A percentile compares a stretch with the other conserved stretches of the same genome.
These are phyloP conservation scores for Cremastinae sp. DNA, from an alignment of 2,888 invertebrate species.

Conservation along the genomic window DNA sequence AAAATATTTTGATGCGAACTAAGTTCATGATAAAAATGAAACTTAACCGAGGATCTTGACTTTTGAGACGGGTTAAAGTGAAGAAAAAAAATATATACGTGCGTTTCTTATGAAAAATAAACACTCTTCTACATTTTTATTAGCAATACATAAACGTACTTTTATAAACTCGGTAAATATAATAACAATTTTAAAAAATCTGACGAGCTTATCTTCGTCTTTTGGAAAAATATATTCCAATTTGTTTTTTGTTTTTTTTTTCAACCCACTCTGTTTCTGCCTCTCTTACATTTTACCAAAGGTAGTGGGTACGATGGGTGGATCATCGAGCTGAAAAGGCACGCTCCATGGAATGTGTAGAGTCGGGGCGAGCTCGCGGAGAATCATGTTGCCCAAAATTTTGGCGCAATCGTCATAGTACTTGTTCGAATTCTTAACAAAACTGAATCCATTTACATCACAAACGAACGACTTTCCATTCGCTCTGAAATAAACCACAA, in stretches of 20 bases:
- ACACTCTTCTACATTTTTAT: conserved; percentile 52
- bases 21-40: no score
- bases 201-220: no score
- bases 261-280: conserved; percentile 6
- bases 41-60: conserved; percentile 20
- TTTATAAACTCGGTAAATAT: conserved; percentile 38
- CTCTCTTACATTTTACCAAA: conserved; percentile 93
- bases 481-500: conserved; percentile 84
- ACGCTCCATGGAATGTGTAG: conserved; percentile 98
- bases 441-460: conserved; percentile 99
- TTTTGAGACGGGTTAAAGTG: conserved; percentile 43
- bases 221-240: not conserved
- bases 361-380: conserved; percentile 96
- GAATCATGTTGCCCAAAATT: conserved; percentile 98
- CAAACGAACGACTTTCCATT: conserved; percentile 99
- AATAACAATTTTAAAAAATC: conserved; percentile 7
- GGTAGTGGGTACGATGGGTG: conserved; percentile 99
- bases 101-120: conserved; percentile 42
- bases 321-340: conserved; percentile 98
- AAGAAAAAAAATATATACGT: conserved; percentile 49
- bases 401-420: conserved; percentile 99
- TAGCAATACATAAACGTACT: conserved; percentile 54
- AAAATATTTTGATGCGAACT: not conserved
- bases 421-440: conserved; percentile 99
- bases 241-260: conserved; percentile 4